These are phyloP conservation scores for Stomatorhinus ivindoensis DNA, from an alignment of 2,113 vertebrate species.

Conservation along the genomic window DNA sequence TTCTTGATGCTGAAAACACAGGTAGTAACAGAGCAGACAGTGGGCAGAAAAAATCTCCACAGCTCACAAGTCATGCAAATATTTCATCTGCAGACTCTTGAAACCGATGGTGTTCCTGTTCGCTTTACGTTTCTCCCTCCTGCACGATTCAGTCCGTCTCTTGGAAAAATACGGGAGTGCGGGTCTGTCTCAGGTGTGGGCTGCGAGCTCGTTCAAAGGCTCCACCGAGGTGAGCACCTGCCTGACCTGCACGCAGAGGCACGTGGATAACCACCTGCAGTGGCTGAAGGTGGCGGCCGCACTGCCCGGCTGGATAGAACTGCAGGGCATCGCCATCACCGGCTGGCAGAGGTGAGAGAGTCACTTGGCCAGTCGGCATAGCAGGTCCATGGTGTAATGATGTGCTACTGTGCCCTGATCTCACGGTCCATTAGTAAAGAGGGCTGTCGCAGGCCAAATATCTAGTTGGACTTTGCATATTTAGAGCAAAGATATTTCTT, in stretches of 20 bases:
- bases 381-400: not conserved
- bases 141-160: constrained; percentile 57
- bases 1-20: constrained; percentile 69
- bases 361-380: not conserved
- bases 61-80: not conserved
- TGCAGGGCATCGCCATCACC: constrained; percentile 78
- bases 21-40: constrained; percentile 56
- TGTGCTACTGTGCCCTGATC: not conserved
- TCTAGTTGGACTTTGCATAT: not conserved
- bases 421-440: not conserved
- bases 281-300: constrained; percentile 78
- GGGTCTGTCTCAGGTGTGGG: constrained; percentile 77
- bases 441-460: not conserved
- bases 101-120: not conserved
- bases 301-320: constrained; percentile 42
- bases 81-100: not conserved
- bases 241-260: constrained; percentile 69
- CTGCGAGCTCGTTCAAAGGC: constrained; percentile 91
- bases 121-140: not conserved
- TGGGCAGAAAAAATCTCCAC: not conserved
- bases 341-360: constrained; percentile 86
- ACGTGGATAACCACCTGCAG: constrained; percentile 77
- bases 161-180: constrained; percentile 75
- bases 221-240: constrained; percentile 73
- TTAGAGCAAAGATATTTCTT: not conserved